Conservation (phyloP, 2,113 vertebrate species). For the Dendropsophus ebraccatus region DNA sequence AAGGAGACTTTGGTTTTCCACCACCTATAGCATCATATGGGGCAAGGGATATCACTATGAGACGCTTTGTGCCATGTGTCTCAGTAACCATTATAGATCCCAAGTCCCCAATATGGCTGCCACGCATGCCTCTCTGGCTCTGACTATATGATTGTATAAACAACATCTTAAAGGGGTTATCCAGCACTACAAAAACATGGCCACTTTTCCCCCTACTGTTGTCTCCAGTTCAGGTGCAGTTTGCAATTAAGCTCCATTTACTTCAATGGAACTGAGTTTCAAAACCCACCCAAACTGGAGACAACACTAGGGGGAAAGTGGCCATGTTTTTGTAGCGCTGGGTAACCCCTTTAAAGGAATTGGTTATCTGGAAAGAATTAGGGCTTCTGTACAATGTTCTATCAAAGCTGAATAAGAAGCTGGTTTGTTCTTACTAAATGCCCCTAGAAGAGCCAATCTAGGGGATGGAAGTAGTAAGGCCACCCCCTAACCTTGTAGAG, state of each 20-base stretch:
- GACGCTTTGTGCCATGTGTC: background rate
- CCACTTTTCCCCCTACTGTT: too few species aligned
- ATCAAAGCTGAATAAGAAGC: background rate
- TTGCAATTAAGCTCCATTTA: too few species aligned
- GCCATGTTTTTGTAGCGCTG: too few species aligned
- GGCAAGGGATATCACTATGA: background rate
- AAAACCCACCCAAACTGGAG: too few species aligned
- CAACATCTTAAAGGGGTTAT: too few species aligned
- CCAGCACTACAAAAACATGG: too few species aligned
- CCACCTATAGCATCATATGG: background rate
- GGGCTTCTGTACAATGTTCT: background rate
- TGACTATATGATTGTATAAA: background rate
- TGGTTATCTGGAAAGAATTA: background rate
- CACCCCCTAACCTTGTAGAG: background rate
- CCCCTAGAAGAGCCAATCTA: background rate
- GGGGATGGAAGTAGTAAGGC: background rate
- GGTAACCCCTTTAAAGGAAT: too few species aligned
- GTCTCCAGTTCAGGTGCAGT: too few species aligned
- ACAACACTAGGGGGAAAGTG: too few species aligned
- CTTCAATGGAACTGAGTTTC: too few species aligned
- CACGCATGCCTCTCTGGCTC: background rate
- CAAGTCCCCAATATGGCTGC: background rate
- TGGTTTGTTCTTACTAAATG: background rate
- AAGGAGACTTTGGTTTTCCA: background rate
- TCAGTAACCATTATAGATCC: background rate